Percentiles rank a stretch among this genome's conserved stretches.
Conservation (phyloP, 2,888 invertebrate species). For the Griposia aprilina region DNA sequence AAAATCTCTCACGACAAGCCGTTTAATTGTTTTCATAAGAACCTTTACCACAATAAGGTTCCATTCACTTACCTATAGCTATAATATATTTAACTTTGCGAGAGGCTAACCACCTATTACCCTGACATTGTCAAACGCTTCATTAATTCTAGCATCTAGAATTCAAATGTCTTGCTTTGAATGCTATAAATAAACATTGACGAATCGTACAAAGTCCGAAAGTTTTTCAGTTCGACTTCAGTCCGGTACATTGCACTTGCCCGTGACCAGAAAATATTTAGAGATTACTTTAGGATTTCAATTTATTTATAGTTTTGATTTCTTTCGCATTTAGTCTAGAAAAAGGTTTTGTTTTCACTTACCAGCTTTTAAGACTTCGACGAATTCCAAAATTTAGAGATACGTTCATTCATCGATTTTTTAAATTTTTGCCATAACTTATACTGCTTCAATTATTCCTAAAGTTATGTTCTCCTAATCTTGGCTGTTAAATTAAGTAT, state of each 20-base stretch:
- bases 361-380: neutral
- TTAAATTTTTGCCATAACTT: too few relatives aligned
- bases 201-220: conserved; percentile 7
- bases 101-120: too few relatives aligned
- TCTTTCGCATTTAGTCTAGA: conserved; percentile 6
- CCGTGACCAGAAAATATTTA: conserved; percentile 37
- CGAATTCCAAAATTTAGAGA: neutral
- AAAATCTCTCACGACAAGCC: too few relatives aligned
- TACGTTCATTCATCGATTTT: too few relatives aligned
- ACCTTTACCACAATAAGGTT: too few relatives aligned
- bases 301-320: conserved; percentile 30
- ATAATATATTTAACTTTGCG: too few relatives aligned
- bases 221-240: conserved; percentile 7
- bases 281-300: conserved; percentile 9
- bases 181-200: conserved; percentile 15
- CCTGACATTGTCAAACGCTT: too few relatives aligned
- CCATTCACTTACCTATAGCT: too few relatives aligned
- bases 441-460: too few relatives aligned
- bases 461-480: too few relatives aligned
- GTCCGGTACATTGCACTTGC: conserved; percentile 11
- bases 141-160: neutral
- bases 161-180: neutral
- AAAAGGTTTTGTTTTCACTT: neutral
- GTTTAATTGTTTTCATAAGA: too few relatives aligned
- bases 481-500: too few relatives aligned